These are phyloP conservation scores for Lysandra coridon DNA, from an alignment of 2,888 invertebrate species.

Conservation along the genomic window DNA sequence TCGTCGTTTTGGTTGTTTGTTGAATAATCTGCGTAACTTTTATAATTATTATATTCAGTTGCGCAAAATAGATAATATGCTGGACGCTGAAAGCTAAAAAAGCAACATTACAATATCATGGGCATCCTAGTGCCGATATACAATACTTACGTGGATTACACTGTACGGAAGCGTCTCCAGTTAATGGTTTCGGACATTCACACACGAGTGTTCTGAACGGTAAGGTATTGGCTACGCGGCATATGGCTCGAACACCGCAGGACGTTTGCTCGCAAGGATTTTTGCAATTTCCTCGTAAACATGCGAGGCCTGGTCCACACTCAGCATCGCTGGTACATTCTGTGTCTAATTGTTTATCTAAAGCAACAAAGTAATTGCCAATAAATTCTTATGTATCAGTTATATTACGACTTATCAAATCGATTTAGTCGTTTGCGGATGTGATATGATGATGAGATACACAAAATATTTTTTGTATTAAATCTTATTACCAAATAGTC, in stretches of 20 bases:
- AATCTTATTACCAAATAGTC: background rate
- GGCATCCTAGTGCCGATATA: background rate
- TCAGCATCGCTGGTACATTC: slow-evolving; percentile 90
- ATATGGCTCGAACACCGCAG: slow-evolving; percentile 89
- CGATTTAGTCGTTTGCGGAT: background rate
- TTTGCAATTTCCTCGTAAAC: slow-evolving; percentile 88
- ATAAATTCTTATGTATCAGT: background rate
- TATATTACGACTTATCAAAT: background rate
- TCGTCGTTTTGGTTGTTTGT: background rate
- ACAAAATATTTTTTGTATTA: background rate
- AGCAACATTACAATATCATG: background rate
- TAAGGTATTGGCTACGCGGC: slow-evolving; percentile 91
- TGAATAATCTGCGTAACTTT: background rate
- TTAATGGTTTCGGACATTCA: slow-evolving; percentile 89
- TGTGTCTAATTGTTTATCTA: slow-evolving; percentile 72
- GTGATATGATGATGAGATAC: background rate
- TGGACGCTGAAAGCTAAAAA: slow-evolving; percentile 10
- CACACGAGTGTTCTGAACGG: slow-evolving; percentile 94
- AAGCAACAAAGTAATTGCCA: slow-evolving; percentile 5
- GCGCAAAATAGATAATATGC: background rate
- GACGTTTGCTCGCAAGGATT: slow-evolving; percentile 91
- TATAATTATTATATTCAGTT: background rate
- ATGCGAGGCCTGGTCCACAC: slow-evolving; percentile 92
- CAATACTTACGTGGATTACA: slow-evolving; percentile 86
- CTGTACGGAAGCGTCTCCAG: slow-evolving; percentile 92